A percentile compares a stretch with the other conserved stretches of the same genome.
phyloP scores from a whole-genome alignment of 2,797 vertebrate species.

The Chelidonichthys spinosus region DNA sequence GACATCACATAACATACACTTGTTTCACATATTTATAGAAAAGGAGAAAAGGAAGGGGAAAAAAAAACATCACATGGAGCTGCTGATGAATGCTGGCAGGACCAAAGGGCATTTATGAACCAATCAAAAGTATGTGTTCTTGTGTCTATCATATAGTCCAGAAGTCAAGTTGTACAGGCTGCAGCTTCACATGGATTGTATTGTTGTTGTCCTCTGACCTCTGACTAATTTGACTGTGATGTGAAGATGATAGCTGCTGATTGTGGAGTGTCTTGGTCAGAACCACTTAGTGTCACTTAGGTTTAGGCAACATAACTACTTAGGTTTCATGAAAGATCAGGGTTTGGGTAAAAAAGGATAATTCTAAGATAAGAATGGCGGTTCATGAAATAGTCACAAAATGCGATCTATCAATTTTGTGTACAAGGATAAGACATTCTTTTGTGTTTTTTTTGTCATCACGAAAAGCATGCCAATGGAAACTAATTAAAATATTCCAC shows the following conservation, averaged over 20 bases:
- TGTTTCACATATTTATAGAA: not conserved
- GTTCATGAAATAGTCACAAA: no score
- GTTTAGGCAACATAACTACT: no score
- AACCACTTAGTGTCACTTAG: no score
- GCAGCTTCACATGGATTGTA: not conserved
- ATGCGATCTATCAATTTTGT: no score
- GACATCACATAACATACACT: not conserved
- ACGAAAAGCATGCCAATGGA: no score
- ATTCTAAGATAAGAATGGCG: no score
- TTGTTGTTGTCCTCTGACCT: not conserved
- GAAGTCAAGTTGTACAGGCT: not conserved
- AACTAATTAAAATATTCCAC: no score
- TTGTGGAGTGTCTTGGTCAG: not conserved
- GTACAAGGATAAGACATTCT: no score
- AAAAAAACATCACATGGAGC: not conserved
- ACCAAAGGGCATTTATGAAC: conserved; percentile 18
- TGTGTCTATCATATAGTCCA: conserved; percentile 16
- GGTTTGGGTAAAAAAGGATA: no score
- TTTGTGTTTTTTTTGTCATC: no score
- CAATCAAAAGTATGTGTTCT: conserved; percentile 23
- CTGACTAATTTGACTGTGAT: not conserved
- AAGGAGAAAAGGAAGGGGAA: not conserved
- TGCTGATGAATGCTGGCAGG: conserved; percentile 49
- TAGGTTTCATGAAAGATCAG: no score
- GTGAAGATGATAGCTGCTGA: no score